Base-by-base conservation (phyloP, 1,140 invertebrate species). In the Lordiphosa mommai region DNA sequence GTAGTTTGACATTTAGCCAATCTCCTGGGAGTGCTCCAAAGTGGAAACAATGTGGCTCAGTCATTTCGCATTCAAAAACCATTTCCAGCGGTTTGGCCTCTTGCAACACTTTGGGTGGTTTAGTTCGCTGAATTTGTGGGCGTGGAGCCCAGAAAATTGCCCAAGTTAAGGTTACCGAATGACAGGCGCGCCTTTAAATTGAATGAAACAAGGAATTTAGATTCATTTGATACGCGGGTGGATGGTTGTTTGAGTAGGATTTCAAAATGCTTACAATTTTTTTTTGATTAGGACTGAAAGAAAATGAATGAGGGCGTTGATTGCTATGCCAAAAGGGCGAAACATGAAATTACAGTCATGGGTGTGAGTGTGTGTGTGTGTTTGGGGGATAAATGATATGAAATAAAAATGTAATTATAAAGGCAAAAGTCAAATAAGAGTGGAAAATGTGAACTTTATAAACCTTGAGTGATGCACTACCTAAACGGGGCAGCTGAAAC, bases 41-140 rank as follows among this genome's bases (percentile, higher is more conserved):
- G 23, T 20, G 49, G 51, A 57, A 55, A 61, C 29, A 67, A 61
- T 51, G 30, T 48, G 13, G 40, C 71, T 59, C 43, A 58, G 29
- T 49, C 60, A 72, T 68, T 79, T 79, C 47, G 52, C 59, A 80
- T 82, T 74, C 74, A 82, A 61, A 60, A 74, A 55, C 67, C 67
- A 64, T 63, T 43, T 55, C 58, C 36, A 51, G 40, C 40, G 33
- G 32, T 34, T 53, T 37, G 34, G 37, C 47, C 32, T 30, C 53
- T 12, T 10, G 36, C 66, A 50, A 29, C 44, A 61, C 61, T 61
- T 58, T 41, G 48, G 51, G 49, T 30, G 48, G 43, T 33, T 41
- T 14, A 38, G 61, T 52, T 33, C 4, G 16, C 12, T n/a, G 10
- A 40, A 32, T 10, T 27, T 7, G n/a, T 20, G 30, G 38, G 16